Percentiles rank a stretch among this genome's conserved stretches.
These are phyloP conservation scores for Dorcus parallelipipedus DNA, from an alignment of 2,888 invertebrate genomes.

Conservation along the genomic window DNA sequence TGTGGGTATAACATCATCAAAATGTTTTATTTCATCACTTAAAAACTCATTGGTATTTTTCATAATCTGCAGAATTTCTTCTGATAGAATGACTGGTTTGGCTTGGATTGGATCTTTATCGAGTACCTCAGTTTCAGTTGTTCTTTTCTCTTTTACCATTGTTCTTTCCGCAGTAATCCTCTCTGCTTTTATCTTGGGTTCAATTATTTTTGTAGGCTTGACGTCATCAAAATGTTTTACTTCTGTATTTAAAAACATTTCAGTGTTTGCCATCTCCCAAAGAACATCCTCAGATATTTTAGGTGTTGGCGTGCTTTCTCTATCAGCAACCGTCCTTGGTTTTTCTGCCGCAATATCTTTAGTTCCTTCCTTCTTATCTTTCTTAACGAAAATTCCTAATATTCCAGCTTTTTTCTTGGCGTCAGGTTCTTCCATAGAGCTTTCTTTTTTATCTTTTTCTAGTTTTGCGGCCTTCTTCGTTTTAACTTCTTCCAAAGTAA, in stretches of 20 bases:
- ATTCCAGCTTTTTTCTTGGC: constrained; percentile 26
- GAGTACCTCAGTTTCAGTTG: not conserved
- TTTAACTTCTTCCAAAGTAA: not conserved
- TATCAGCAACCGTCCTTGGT: too few relatives aligned
- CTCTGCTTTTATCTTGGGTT: too few relatives aligned
- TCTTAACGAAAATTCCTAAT: constrained; percentile 28
- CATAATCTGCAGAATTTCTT: constrained; percentile 6
- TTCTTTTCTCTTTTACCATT: not conserved
- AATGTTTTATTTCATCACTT: constrained; percentile 5
- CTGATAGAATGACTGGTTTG: constrained; percentile 2
- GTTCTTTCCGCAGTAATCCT: not conserved
- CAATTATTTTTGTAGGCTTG: not conserved
- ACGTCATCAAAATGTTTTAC: constrained; percentile 26
- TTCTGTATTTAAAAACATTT: constrained; percentile 25
- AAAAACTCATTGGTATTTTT: constrained; percentile 8
- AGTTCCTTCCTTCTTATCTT: constrained; percentile 20
- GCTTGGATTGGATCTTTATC: not conserved
- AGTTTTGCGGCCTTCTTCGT: not conserved
- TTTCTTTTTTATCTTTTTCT: constrained; percentile 8
- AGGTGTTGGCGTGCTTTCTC: too few relatives aligned
- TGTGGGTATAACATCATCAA: constrained; percentile 7
- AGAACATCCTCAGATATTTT: too few relatives aligned
- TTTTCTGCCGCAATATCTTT: not conserved
- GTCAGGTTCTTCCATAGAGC: constrained; percentile 14
- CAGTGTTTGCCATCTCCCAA: constrained; percentile 19